These are phyloP conservation scores for Phyllotreta cruciferae DNA, from an alignment of 2,888 invertebrate genomes.

Conservation along the genomic window DNA sequence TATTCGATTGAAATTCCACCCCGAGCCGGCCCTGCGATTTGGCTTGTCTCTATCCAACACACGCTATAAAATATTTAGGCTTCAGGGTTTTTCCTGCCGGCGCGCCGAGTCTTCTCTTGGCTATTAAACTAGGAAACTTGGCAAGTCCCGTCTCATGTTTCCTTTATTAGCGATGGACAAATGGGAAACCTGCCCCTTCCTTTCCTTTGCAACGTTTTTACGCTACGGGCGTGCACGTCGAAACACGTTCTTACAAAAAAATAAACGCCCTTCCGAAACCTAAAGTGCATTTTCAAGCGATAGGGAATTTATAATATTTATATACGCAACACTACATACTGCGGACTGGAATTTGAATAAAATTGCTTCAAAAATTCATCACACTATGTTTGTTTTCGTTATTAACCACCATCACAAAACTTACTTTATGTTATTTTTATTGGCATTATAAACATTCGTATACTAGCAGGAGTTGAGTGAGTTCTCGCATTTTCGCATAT, in stretches of 20 bases:
- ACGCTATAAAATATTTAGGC: conserved; percentile 32
- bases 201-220: neutral
- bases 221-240: neutral
- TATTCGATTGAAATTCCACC: neutral
- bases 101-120: conserved; percentile 22
- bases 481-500: no score
- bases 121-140: conserved; percentile 42
- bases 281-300: no score
- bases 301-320: no score
- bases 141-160: conserved; percentile 42
- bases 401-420: no score
- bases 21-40: conserved; percentile 3
- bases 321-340: no score
- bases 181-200: conserved; percentile 16
- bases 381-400: no score
- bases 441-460: no score
- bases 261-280: no score
- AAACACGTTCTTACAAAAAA: conserved; percentile 10
- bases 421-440: no score
- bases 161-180: conserved; percentile 41
- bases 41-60: conserved; percentile 12
- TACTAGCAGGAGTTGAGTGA: no score
- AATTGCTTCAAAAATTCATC: no score
- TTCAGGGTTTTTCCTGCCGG: conserved; percentile 19
- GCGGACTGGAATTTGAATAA: no score